phyloP scores from a whole-genome alignment of 2,113 vertebrate species.

The Macrotus californicus region DNA sequence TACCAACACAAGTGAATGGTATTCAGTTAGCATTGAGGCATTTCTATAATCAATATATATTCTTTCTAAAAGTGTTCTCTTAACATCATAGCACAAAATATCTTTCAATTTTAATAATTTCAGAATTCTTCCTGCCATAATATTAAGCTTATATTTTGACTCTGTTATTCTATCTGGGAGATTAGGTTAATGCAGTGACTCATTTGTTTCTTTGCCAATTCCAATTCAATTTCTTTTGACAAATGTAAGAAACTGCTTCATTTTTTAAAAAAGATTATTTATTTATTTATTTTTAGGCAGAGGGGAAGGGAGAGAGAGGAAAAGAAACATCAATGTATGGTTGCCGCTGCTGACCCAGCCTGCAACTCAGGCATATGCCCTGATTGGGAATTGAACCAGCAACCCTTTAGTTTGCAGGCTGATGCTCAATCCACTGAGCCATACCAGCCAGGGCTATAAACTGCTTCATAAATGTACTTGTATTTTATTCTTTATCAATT shows the following conservation, averaged over 20 bases:
- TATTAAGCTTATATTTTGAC: background rate
- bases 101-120: background rate
- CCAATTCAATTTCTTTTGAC: background rate
- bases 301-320: too few relatives aligned
- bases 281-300: too few relatives aligned
- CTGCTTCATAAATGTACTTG: background rate
- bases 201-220: background rate
- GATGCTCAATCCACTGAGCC: too few relatives aligned
- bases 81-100: background rate
- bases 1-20: background rate
- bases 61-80: background rate
- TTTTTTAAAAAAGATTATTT: background rate
- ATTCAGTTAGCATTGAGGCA: background rate
- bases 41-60: background rate
- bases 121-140: background rate
- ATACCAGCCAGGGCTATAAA: background rate
- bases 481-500: slow-evolving; percentile 14
- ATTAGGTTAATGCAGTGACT: background rate
- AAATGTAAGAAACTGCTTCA: background rate
- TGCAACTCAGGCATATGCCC: too few relatives aligned
- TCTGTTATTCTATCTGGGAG: background rate
- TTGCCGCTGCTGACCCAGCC: too few relatives aligned
- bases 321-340: too few relatives aligned
- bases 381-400: too few relatives aligned
- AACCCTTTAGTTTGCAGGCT: too few relatives aligned